Percentiles rank a stretch among this genome's conserved stretches.
These are phyloP conservation scores for Aplocera efformata DNA, from an alignment of 2,888 invertebrate species.

Conservation along the genomic window DNA sequence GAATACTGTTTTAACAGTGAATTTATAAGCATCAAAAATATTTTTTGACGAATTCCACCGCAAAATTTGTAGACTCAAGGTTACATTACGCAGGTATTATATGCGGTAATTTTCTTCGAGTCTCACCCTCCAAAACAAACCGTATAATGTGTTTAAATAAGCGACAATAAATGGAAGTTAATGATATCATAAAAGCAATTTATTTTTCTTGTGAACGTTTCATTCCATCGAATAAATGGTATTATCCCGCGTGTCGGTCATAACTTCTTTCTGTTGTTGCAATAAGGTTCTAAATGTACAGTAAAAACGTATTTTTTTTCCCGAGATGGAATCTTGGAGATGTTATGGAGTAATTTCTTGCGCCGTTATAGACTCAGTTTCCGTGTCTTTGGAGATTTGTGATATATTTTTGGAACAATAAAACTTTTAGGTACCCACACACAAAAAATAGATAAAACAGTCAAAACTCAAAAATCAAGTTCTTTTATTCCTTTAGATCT, in stretches of 20 bases:
- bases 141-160: slow-evolving; percentile 41
- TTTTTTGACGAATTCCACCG: too few species aligned
- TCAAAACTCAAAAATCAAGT: too few species aligned
- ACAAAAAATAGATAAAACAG: too few species aligned
- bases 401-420: slow-evolving; percentile 15
- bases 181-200: slow-evolving; percentile 46
- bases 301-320: slow-evolving; percentile 20
- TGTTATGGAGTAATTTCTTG: slow-evolving; percentile 48
- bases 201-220: slow-evolving; percentile 37
- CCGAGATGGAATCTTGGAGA: slow-evolving; percentile 34
- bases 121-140: slow-evolving; percentile 28
- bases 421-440: slow-evolving; percentile 5
- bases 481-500: too few species aligned
- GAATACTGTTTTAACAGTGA: too few species aligned
- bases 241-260: slow-evolving; percentile 24
- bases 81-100: too few species aligned
- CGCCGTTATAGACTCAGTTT: slow-evolving; percentile 41
- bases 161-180: slow-evolving; percentile 43
- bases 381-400: slow-evolving; percentile 26
- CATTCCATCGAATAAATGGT: slow-evolving; percentile 32
- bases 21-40: too few species aligned
- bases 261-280: slow-evolving; percentile 19
- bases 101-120: slow-evolving; percentile 4
- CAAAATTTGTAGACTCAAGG: too few species aligned
- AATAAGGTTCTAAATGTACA: slow-evolving; percentile 28